Conservation (phyloP, 1,140 invertebrate species). For the Brachionus manjavacas region DNA sequence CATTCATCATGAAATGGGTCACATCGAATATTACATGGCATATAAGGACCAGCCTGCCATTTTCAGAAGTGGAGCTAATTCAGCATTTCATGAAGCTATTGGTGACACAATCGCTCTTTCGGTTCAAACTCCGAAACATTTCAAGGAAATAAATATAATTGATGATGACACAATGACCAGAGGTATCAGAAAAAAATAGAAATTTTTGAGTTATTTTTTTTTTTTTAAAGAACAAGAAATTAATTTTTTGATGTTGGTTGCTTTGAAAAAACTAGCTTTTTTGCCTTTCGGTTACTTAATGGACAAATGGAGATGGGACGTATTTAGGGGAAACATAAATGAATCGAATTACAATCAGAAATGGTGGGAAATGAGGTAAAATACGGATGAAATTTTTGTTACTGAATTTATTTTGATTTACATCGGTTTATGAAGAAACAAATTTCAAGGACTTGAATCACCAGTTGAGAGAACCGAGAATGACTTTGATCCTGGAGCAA, state of each 20-base stretch:
- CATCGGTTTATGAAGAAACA: slow-evolving; percentile 45
- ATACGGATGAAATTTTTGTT: slow-evolving; percentile 39
- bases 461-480: slow-evolving; percentile 47
- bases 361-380: slow-evolving; percentile 57
- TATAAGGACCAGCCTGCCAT: slow-evolving; percentile 65
- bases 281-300: slow-evolving; percentile 79
- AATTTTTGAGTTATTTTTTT: background rate
- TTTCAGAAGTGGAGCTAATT: slow-evolving; percentile 75
- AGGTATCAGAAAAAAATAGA: background rate
- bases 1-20: slow-evolving; percentile 79
- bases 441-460: slow-evolving; percentile 52
- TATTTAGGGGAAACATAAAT: slow-evolving; percentile 68
- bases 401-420: background rate
- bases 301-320: slow-evolving; percentile 80
- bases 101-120: slow-evolving; percentile 82
- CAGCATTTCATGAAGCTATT: slow-evolving; percentile 64
- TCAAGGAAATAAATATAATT: slow-evolving; percentile 74
- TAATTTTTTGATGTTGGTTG: slow-evolving; percentile 75
- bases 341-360: slow-evolving; percentile 52
- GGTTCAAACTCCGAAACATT: slow-evolving; percentile 73
- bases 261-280: slow-evolving; percentile 78
- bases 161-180: slow-evolving; percentile 62
- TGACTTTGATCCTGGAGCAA: slow-evolving; percentile 49
- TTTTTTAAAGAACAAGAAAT: slow-evolving; percentile 66
- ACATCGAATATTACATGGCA: slow-evolving; percentile 72